Percentiles rank a stretch among this genome's conserved stretches.
phyloP scores from a whole-genome alignment of 2,113 vertebrate species.

The Tonatia bakeri region DNA sequence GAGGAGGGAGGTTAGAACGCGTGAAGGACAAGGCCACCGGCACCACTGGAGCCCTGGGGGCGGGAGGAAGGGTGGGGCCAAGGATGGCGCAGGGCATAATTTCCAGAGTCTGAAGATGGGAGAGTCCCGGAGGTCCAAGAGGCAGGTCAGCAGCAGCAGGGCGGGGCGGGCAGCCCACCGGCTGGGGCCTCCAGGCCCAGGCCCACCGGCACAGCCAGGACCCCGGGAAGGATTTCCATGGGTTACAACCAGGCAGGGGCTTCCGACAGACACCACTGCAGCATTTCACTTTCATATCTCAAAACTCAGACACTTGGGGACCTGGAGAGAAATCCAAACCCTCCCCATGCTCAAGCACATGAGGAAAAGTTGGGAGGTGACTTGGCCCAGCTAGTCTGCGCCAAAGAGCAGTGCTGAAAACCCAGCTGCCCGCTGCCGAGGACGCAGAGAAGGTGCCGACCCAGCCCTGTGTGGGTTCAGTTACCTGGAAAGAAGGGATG shows the following conservation, averaged over 20 bases:
- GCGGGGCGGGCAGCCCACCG: rapidly evolving
- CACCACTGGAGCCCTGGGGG: not conserved
- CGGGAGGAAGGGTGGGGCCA: not conserved
- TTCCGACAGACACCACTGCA: not conserved
- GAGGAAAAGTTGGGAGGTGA: not conserved
- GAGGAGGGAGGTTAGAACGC: not conserved
- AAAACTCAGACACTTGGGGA: not conserved
- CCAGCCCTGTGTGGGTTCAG: rapidly evolving
- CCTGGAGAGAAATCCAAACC: not conserved
- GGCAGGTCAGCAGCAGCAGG: not conserved
- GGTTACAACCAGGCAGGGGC: not conserved
- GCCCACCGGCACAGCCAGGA: rapidly evolving
- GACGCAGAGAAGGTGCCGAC: rapidly evolving
- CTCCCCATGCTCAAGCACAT: not conserved
- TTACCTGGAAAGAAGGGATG: slow-evolving; percentile 91
- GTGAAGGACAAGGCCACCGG: not conserved
- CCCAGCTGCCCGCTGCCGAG: not conserved
- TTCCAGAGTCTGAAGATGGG: not conserved
- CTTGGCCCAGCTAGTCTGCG: not conserved
- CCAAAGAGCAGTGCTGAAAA: not conserved
- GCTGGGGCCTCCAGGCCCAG: not conserved
- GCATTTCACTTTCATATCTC: not conserved
- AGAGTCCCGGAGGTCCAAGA: not conserved
- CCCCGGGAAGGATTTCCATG: rapidly evolving
- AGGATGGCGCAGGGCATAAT: not conserved